These are phyloP conservation scores for Drosophila anceps DNA, from an alignment of 2,888 invertebrate species.

Conservation along the genomic window DNA sequence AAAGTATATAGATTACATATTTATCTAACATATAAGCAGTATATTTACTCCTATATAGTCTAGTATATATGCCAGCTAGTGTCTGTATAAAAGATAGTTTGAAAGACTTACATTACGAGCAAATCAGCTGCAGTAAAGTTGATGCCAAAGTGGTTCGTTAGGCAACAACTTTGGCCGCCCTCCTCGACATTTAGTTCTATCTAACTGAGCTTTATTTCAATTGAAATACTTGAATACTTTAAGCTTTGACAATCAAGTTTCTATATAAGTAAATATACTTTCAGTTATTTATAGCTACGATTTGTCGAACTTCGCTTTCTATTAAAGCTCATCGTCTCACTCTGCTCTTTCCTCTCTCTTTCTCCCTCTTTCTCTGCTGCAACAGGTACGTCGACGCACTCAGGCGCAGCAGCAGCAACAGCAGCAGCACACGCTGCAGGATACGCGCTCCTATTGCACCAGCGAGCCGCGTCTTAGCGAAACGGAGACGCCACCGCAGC, in stretches of 20 bases:
- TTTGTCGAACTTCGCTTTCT: neutral
- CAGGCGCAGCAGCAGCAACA: slow-evolving; percentile 83
- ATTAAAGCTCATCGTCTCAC: slow-evolving; percentile 5
- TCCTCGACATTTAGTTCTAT: neutral
- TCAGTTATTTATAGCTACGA: neutral
- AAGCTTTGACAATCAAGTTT: neutral
- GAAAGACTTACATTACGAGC: neutral
- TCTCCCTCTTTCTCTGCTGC: neutral
- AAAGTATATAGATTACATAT: no score
- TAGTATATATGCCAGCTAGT: no score
- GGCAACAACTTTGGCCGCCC: neutral
- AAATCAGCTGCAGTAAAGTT: neutral
- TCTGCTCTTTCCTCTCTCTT: neutral
- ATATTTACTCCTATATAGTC: no score
- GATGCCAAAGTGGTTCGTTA: neutral
- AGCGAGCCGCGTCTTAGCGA: slow-evolving; percentile 89
- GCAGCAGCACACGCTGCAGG: slow-evolving; percentile 83
- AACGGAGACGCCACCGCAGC: slow-evolving; percentile 87
- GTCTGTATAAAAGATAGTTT: no score
- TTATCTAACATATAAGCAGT: no score
- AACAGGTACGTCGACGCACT: slow-evolving; percentile 84
- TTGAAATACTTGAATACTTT: neutral
- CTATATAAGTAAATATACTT: neutral
- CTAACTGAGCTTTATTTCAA: neutral
- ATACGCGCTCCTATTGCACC: slow-evolving; percentile 87